Percentiles rank a stretch among this genome's conserved stretches.
These are phyloP conservation scores for Aporophyla lueneburgensis DNA, from an alignment of 2,888 invertebrate species.

Conservation along the genomic window DNA sequence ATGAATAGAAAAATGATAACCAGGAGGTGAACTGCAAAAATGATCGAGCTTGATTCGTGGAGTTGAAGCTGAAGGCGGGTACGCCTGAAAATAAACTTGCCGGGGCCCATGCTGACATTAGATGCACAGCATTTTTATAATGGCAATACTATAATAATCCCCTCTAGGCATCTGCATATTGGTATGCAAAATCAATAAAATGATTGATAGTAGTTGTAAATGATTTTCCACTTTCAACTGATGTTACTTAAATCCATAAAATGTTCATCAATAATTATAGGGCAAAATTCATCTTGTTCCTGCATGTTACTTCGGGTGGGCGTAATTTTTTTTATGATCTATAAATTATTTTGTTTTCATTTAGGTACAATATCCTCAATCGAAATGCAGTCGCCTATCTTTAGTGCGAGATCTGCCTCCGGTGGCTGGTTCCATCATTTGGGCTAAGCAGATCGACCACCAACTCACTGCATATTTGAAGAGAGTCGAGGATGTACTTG, in stretches of 20 bases:
- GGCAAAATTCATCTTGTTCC: background rate
- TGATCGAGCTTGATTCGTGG: no score
- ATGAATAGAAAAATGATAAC: no score
- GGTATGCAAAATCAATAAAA: background rate
- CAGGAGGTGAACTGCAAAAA: no score
- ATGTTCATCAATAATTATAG: background rate
- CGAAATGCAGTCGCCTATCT: conserved; percentile 97
- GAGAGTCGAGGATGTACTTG: conserved; percentile 99
- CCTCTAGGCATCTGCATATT: background rate
- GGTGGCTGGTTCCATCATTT: conserved; percentile 99
- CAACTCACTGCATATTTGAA: conserved; percentile 98
- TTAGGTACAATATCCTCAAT: conserved; percentile 98
- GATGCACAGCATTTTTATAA: background rate
- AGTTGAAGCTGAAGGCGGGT: no score
- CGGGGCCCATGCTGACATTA: no score
- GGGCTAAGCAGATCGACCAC: conserved; percentile 99
- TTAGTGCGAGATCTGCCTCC: conserved; percentile 98
- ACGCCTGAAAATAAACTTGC: no score
- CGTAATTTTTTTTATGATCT: background rate
- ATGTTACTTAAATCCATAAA: background rate
- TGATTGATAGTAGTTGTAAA: background rate
- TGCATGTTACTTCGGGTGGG: background rate
- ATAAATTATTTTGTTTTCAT: background rate
- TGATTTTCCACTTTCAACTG: background rate
- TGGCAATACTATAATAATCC: background rate